phyloP scores from a whole-genome alignment of 35 echinoderm and acorn worm species.

The Chiridota heheva region DNA sequence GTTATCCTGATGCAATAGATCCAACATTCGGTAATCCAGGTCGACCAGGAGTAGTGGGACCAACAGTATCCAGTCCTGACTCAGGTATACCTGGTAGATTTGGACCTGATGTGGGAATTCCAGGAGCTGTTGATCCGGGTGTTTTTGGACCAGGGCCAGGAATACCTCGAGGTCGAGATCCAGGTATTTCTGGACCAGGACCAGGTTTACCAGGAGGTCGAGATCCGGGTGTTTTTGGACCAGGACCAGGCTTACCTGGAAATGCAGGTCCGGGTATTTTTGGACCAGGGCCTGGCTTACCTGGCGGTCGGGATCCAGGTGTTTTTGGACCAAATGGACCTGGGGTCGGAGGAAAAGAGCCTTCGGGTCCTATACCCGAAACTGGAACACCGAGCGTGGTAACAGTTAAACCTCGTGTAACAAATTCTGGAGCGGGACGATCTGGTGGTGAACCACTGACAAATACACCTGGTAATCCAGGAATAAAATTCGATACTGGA shows the following conservation, averaged over 20 bases:
- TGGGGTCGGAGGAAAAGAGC: too few relatives aligned
- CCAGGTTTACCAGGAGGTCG: slow-evolving; percentile 4
- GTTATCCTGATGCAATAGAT: too few relatives aligned
- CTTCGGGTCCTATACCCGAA: too few relatives aligned
- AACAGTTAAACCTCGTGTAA: neutral
- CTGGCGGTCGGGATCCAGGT: neutral
- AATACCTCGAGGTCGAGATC: too few relatives aligned
- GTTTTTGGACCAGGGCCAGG: too few relatives aligned
- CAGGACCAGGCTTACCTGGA: neutral
- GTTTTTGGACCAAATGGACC: neutral
- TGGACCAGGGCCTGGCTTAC: neutral
- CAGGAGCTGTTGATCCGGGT: neutral
- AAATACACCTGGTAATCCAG: slow-evolving; percentile 2
- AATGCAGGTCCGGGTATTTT: neutral
- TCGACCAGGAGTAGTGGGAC: too few relatives aligned
- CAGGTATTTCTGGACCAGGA: neutral
- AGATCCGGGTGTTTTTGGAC: neutral
- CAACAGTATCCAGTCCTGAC: too few relatives aligned
- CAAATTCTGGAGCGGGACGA: neutral
- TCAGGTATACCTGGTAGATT: too few relatives aligned
- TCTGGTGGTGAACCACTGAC: neutral
- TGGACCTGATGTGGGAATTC: too few relatives aligned
- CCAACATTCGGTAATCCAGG: too few relatives aligned
- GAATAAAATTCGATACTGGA: too few relatives aligned
- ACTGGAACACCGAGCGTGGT: slow-evolving; percentile 3